Evolutionary conservation across 2,888 invertebrate species (phyloP).

Genomic region (Caenorhabditis doughertyi): DNA sequence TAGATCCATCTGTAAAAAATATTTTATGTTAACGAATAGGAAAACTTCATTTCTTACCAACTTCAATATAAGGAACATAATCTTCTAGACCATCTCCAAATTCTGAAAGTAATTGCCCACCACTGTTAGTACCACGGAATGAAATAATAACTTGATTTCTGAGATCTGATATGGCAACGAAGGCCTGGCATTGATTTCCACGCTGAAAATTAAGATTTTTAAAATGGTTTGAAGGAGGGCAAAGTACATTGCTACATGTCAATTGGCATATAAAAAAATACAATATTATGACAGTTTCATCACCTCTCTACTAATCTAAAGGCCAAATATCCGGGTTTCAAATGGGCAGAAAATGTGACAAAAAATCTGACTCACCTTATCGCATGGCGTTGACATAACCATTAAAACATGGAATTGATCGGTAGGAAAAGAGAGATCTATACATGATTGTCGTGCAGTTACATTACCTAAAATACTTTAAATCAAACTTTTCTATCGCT

Average conservation of each 20-base stretch:
- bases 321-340: conserved; percentile 10
- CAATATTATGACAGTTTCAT: too few species aligned
- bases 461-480: conserved; percentile 41
- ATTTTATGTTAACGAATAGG: not conserved
- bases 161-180: conserved; percentile 62
- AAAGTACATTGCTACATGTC: not conserved
- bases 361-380: conserved; percentile 63
- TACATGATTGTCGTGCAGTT: conserved; percentile 63
- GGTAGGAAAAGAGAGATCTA: conserved; percentile 66
- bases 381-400: conserved; percentile 71
- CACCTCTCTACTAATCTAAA: not conserved
- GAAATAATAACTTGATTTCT: conserved; percentile 65
- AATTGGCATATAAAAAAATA: not conserved
- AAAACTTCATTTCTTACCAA: conserved; percentile 41
- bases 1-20: conserved; percentile 56
- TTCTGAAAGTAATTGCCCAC: conserved; percentile 65
- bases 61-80: conserved; percentile 62
- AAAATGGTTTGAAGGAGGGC: not conserved
- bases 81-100: conserved; percentile 67
- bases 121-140: conserved; percentile 69
- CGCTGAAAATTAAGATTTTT: conserved; percentile 52
- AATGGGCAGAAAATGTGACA: conserved; percentile 12
- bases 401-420: conserved; percentile 61
- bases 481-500: not conserved
- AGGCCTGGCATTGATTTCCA: conserved; percentile 70